phyloP scores from a whole-genome alignment of 1,140 invertebrate species.

The Lordiphosa mommai region DNA sequence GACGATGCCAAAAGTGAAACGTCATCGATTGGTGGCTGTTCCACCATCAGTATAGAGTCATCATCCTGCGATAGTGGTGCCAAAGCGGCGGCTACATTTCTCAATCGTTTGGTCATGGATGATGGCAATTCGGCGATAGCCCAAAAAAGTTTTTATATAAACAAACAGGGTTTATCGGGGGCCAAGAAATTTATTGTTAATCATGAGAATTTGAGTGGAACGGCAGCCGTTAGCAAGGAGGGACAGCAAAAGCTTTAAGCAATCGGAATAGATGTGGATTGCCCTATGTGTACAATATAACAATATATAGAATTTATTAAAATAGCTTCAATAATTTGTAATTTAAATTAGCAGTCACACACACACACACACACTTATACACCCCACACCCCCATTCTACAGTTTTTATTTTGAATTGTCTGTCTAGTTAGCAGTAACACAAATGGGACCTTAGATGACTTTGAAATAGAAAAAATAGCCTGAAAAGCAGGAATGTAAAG shows the following conservation, averaged over 20 bases:
- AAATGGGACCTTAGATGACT: too few species aligned
- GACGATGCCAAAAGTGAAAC: slow-evolving; percentile 74
- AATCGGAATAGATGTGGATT: slow-evolving; percentile 12
- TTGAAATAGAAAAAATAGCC: too few species aligned
- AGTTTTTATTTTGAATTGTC: too few species aligned
- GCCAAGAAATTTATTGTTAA: slow-evolving; percentile 66
- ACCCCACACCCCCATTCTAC: too few species aligned
- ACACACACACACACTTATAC: too few species aligned
- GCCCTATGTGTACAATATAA: slow-evolving; percentile 12
- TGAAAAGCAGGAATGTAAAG: too few species aligned
- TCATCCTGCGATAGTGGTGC: slow-evolving; percentile 67
- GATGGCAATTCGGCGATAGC: slow-evolving; percentile 44
- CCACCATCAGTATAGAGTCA: slow-evolving; percentile 66
- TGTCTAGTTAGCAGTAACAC: too few species aligned
- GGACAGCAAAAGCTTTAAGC: slow-evolving; percentile 69
- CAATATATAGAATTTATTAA: slow-evolving; percentile 2
- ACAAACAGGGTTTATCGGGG: slow-evolving; percentile 61
- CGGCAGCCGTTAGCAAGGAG: slow-evolving; percentile 35
- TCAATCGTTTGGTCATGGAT: slow-evolving; percentile 58
- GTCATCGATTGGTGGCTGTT: slow-evolving; percentile 66
- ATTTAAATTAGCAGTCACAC: neutral
- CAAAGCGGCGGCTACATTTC: slow-evolving; percentile 54
- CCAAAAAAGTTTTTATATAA: slow-evolving; percentile 67
- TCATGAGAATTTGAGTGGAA: slow-evolving; percentile 42
- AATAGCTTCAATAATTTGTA: slow-evolving; percentile 1